Percentiles rank a stretch among this genome's conserved stretches.
phyloP scores from a whole-genome alignment of 1,140 invertebrate genomes.

The Leptonema lineaticorne region DNA sequence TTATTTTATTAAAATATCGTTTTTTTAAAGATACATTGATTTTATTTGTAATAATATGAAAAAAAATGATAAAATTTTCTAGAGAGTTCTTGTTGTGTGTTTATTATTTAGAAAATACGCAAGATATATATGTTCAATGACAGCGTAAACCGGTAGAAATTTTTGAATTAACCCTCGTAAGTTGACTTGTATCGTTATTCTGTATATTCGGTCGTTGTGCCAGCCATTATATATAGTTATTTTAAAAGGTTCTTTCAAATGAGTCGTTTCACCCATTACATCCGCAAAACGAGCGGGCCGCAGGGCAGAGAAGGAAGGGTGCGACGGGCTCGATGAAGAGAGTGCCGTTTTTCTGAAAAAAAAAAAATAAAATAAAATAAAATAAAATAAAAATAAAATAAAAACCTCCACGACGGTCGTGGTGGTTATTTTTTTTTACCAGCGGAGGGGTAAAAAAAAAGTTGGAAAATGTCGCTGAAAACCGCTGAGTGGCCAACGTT shows the following conservation, averaged over 20 bases:
- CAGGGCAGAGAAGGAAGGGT: neutral
- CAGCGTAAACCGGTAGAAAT: too few species aligned
- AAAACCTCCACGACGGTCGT: too few species aligned
- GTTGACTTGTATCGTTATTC: neutral
- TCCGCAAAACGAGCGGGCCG: conserved; percentile 9
- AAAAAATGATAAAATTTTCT: too few species aligned
- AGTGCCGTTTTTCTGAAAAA: neutral
- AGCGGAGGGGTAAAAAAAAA: conserved; percentile 17
- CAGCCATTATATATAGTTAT: neutral
- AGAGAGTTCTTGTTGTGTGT: too few species aligned
- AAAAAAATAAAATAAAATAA: neutral
- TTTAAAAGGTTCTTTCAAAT: conserved; percentile 22
- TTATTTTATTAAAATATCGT: too few species aligned
- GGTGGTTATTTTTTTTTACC: too few species aligned
- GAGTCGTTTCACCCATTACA: conserved; percentile 23
- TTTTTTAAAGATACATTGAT: too few species aligned
- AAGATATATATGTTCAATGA: too few species aligned
- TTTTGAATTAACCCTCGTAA: too few species aligned
- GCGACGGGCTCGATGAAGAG: neutral
- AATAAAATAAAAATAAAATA: neutral
- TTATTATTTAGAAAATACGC: too few species aligned
- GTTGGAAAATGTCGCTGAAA: conserved; percentile 24
- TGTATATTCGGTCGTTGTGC: neutral
- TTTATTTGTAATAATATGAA: too few species aligned
- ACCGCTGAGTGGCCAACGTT: conserved; percentile 32